Percentiles rank a stretch among this genome's conserved stretches.
Evolutionary conservation across 1,140 invertebrate genomes (phyloP).

Genomic region (Zaprionus lachaisei): DNA sequence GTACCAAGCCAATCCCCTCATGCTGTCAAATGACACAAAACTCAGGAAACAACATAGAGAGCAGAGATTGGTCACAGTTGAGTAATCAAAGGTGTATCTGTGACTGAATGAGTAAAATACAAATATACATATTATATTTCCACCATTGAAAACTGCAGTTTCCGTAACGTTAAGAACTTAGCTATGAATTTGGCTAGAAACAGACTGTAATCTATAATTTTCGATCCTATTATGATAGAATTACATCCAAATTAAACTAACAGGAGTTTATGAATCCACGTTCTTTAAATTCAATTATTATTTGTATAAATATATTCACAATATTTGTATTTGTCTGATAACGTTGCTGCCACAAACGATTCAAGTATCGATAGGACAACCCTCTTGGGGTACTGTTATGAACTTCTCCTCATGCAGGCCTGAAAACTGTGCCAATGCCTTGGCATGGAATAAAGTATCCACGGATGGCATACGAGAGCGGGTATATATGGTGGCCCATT

Average conservation of each 20-base stretch:
- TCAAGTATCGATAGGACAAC: slow-evolving; percentile 27
- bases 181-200: no score
- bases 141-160: no score
- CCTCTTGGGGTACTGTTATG: slow-evolving; percentile 19
- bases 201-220: no score
- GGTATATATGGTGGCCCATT: slow-evolving; percentile 35
- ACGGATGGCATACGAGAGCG: slow-evolving; percentile 1
- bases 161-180: no score
- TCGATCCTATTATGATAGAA: no score
- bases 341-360: not conserved
- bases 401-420: slow-evolving; percentile 16
- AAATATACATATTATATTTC: no score
- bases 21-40: not conserved
- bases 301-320: not conserved
- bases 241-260: no score
- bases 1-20: not conserved
- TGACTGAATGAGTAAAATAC: not conserved
- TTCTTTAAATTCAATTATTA: no score
- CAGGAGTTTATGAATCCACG: no score
- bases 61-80: not conserved
- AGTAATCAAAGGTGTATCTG: not conserved
- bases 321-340: not conserved
- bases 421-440: not conserved
- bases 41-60: not conserved
- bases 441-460: not conserved